A percentile compares a stretch with the other conserved stretches of the same genome.
phyloP scores from a whole-genome alignment of 2,797 vertebrate species.

The Tamandua tetradactyla region DNA sequence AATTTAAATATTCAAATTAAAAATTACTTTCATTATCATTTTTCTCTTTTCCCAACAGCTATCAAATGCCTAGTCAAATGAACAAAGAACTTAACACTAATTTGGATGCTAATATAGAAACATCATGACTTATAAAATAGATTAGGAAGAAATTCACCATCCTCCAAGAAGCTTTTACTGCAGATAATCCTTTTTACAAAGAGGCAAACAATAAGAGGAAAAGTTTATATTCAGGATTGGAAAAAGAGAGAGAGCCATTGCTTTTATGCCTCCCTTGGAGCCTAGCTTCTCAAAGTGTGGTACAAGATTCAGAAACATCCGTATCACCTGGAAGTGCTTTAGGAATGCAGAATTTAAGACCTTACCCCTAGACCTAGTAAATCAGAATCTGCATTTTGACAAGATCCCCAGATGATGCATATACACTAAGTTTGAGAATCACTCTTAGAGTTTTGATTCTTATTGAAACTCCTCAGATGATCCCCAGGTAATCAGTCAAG shows the following conservation, averaged over 20 bases:
- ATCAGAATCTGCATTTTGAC: neutral
- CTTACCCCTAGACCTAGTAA: neutral
- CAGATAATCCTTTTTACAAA: neutral
- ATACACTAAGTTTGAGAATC: neutral
- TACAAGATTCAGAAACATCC: neutral
- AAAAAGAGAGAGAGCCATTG: neutral
- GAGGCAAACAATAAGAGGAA: neutral
- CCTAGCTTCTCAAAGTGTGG: neutral
- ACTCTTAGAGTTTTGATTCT: neutral
- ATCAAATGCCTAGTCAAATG: neutral
- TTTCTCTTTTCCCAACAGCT: neutral
- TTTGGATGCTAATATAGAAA: neutral
- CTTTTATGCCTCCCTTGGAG: neutral
- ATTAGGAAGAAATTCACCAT: neutral
- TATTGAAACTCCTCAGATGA: neutral
- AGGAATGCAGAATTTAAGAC: neutral
- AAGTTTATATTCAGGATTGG: neutral
- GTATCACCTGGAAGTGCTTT: neutral
- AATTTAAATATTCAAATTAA: slow-evolving; percentile 20
- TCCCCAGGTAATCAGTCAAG: neutral
- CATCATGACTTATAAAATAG: neutral
- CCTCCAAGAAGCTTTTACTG: neutral
- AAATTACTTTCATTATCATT: neutral
- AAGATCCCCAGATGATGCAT: neutral
- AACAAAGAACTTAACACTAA: neutral